These are phyloP conservation scores for Lycaon pictus DNA, from an alignment of 2,113 vertebrate genomes.

Conservation along the genomic window DNA sequence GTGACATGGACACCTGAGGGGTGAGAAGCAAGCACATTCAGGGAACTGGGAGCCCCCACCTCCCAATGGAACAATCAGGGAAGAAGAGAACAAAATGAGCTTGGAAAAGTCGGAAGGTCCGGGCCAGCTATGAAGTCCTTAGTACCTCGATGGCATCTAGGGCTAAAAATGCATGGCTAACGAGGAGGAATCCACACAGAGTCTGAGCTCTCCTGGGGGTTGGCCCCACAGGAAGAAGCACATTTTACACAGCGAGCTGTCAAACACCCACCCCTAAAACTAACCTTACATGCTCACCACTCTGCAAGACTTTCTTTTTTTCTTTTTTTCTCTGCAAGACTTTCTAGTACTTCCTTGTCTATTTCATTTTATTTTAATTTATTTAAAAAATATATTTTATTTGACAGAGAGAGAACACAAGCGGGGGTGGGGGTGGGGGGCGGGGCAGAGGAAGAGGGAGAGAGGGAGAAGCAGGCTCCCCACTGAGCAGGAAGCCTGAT, in stretches of 20 bases:
- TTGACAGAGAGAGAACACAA: too few species aligned
- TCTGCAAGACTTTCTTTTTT: neutral
- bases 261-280: too few species aligned
- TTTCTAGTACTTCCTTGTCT: neutral
- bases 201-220: neutral
- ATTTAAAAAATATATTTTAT: too few species aligned
- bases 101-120: rapidly evolving
- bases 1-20: neutral
- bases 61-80: neutral
- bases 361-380: neutral
- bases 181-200: neutral
- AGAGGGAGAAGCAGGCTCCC: too few species aligned
- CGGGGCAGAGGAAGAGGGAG: too few species aligned
- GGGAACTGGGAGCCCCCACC: too few species aligned
- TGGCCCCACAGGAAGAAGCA: neutral
- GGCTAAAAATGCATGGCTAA: neutral
- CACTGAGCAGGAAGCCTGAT: too few species aligned
- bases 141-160: rapidly evolving
- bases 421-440: too few species aligned
- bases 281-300: neutral
- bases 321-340: neutral
- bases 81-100: neutral
- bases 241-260: neutral
- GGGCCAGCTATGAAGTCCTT: neutral
- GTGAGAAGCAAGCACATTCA: neutral